Conservation (phyloP, 64 coral and sea anemone genomes). For the Anthopleura sola region DNA sequence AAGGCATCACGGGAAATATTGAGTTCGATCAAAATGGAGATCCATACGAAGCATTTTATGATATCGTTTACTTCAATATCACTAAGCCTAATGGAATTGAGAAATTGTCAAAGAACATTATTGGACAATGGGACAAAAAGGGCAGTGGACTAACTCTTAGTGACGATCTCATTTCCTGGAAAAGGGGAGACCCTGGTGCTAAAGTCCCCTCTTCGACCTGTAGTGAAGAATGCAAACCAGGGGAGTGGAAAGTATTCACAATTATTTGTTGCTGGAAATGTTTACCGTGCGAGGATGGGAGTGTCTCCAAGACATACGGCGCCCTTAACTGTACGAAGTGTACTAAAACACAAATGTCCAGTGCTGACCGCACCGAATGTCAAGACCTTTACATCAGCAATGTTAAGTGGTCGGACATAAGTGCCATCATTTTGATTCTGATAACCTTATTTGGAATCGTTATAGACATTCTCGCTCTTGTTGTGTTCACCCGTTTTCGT, state of each 20-base stretch:
- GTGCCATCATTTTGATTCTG: background rate
- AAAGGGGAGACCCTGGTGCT: background rate
- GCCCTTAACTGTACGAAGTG: slow-evolving; percentile 52
- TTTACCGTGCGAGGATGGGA: slow-evolving; percentile 28
- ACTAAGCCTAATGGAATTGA: background rate
- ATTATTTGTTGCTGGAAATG: slow-evolving; percentile 66
- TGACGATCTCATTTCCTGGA: background rate
- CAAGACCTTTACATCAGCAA: slow-evolving; percentile 28
- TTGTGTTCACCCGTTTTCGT: slow-evolving; percentile 24
- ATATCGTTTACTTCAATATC: slow-evolving; percentile 39
- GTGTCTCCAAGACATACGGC: background rate
- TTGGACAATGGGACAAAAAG: slow-evolving; percentile 20
- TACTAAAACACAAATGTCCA: slow-evolving; percentile 27
- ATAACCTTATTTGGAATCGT: slow-evolving; percentile 8
- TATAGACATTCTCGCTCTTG: background rate
- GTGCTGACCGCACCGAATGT: slow-evolving; percentile 22
- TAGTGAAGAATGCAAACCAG: slow-evolving; percentile 29
- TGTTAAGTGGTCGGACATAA: slow-evolving; percentile 11
- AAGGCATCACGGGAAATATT: slow-evolving; percentile 56
- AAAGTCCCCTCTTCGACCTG: slow-evolving; percentile 30
- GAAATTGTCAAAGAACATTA: background rate
- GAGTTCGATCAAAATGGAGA: slow-evolving; percentile 53
- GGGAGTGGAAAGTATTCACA: background rate
- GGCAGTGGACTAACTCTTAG: background rate
- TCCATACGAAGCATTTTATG: slow-evolving; percentile 30